Conservation (phyloP, 1,140 invertebrate genomes). For the Diorhabda elongata region DNA sequence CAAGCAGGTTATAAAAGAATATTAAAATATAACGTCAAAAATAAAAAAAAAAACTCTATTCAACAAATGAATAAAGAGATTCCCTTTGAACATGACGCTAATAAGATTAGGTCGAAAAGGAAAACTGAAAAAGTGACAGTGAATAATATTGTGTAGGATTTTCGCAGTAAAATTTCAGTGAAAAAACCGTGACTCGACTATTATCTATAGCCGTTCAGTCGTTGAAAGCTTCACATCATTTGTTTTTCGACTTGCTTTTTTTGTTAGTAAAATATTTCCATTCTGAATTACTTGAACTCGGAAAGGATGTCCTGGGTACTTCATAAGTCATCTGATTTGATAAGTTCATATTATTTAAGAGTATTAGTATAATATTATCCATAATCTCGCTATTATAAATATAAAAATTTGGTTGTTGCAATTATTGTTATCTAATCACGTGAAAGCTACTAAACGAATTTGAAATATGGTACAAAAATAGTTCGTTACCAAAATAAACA, state of each 20-base stretch:
- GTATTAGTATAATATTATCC: too few species aligned
- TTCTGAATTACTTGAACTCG: neutral
- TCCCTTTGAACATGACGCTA: neutral
- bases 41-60: neutral
- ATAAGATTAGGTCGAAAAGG: neutral
- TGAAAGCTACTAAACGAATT: too few species aligned
- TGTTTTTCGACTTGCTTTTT: neutral
- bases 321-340: too few species aligned
- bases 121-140: neutral
- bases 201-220: neutral
- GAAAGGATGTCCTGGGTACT: too few species aligned
- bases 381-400: too few species aligned
- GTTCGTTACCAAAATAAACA: too few species aligned
- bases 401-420: too few species aligned
- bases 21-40: too few species aligned
- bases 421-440: too few species aligned
- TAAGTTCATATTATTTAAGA: too few species aligned
- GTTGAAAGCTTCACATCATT: neutral
- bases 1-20: too few species aligned
- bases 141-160: neutral
- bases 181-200: neutral
- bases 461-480: too few species aligned
- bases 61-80: neutral
- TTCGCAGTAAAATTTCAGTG: neutral
- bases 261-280: neutral